Conservation (phyloP, 2,888 invertebrate species). For the Augiades crinisus region DNA sequence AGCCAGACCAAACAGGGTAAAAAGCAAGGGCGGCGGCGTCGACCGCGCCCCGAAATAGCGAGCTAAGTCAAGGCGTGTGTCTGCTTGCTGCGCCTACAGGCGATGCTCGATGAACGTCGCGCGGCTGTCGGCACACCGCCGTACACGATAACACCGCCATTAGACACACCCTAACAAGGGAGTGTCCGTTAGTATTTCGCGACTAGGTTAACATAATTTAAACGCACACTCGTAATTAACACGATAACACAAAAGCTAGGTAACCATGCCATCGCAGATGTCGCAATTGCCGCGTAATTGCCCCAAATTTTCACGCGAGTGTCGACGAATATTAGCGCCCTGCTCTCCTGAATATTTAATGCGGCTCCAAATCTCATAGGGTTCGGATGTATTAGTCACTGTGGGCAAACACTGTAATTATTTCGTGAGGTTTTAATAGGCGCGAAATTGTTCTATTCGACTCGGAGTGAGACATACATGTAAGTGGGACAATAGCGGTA, state of each 20-base stretch:
- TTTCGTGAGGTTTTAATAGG: slow-evolving; percentile 9
- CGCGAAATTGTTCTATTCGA: slow-evolving; percentile 11
- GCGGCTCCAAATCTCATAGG: slow-evolving; percentile 12
- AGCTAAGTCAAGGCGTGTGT: slow-evolving; percentile 76
- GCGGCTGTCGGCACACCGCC: slow-evolving; percentile 2
- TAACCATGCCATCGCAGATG: slow-evolving; percentile 13
- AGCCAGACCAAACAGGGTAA: slow-evolving; percentile 78
- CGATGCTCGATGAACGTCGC: slow-evolving; percentile 11
- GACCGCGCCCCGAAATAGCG: slow-evolving; percentile 77
- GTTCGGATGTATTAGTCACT: slow-evolving; percentile 12
- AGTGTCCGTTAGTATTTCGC: slow-evolving; percentile 17
- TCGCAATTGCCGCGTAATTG: slow-evolving; percentile 29
- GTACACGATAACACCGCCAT: slow-evolving; percentile 8
- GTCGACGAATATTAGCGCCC: slow-evolving; percentile 5
- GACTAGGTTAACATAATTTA: slow-evolving; percentile 13
- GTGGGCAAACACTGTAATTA: not conserved
- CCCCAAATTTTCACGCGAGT: slow-evolving; percentile 39
- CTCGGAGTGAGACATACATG: slow-evolving; percentile 21
- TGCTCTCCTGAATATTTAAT: slow-evolving; percentile 11
- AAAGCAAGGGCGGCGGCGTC: slow-evolving; percentile 69
- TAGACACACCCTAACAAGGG: slow-evolving; percentile 21
- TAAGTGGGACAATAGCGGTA: slow-evolving; percentile 56
- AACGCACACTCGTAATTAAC: slow-evolving; percentile 19
- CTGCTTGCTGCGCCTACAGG: slow-evolving; percentile 43
- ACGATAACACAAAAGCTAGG: slow-evolving; percentile 11